Base-by-base conservation (phyloP, 2,888 invertebrate genomes). In the Automeris io region DNA sequence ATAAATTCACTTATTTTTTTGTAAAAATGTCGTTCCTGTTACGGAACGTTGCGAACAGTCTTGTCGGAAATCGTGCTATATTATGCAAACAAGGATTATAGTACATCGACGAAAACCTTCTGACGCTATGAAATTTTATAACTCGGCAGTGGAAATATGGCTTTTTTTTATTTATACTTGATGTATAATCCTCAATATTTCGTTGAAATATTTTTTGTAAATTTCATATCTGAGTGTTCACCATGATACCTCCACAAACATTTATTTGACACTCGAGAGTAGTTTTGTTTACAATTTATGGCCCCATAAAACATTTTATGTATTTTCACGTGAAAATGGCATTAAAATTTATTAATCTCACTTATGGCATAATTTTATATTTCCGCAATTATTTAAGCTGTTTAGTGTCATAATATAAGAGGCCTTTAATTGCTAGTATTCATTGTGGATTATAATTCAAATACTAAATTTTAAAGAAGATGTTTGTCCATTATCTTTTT, bases 261-360 rank as follows among this genome's bases (percentile, higher is more conserved):
- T 29, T 29, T 29, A 29, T 16, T 29, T 16, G 16, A 29, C 29
- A 16, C 16, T 34, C 34, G 23, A n/a, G n/a, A 26, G 53, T 58
- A 47, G 52, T 61, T 66, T 62, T 47, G 42, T 54, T 55, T 61
- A 57, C 52, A 54, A 59, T 72, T 69, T 69, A 67, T 52, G 47
- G 48, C 46, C 41, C 49, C 54, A 57, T 70, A 64, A 71, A 71
- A 49, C 37, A 40, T 60, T 57, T 62, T 68, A 60, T 57, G 49
- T 54, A 46, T 43, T 45, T 44, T 45, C 41, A 41, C 52, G 58
- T 47, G 47, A 52, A 48, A 49, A 54, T 46, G 49, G 41, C 47
- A 46, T 37, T 41, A 45, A 56, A 63, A 56, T 49, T 63, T 57
- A 54, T 54, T 49, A 47, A 51, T 47, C 50, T 43, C 56, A 53